Evolutionary conservation across 2,797 vertebrate genomes (phyloP), one percentile per base, ranked within the genome.

Genomic region (Myripristis murdjan): DNA sequence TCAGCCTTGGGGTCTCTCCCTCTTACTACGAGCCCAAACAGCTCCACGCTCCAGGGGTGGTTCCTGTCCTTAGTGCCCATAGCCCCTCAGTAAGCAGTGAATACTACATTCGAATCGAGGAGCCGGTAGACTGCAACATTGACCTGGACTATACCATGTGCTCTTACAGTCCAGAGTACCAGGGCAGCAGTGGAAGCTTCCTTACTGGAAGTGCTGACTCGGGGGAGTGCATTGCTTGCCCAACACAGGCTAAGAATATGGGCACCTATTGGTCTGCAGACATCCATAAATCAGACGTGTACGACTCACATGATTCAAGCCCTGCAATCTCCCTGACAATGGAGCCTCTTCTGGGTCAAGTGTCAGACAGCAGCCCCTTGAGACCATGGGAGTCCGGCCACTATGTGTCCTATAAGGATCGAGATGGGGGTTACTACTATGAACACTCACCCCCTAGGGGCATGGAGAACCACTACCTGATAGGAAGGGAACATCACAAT

Each of bases 101-200:
- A 80, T 99, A 98, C 82, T 99, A 97, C 85, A 98, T 99, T 84
- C 96, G 96, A 80, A 96, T 99, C 2, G 97, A 99, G 83, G 98
- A 98, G 61, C 95, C 96, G 0, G 88, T 91, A 37, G 95, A 96
- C 26, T 94, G 95, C 6, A 89, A 92, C 73, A 89, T 96, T 0
- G 95, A 96, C 41, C 91, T 93, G 0, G 96, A 98, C 77, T 97
- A 96, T 0, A 90, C 95, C 20, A 91, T 96, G 94, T 96, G 96
- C 57, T 62, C 92, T 81, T 96, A 96, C 79, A 95, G 96, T 80
- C 95, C 96, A 0, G 93, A 94, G 31, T 95, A 93, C 28, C 92
- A 88, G 11, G 92, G 79, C 16, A 94, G 92, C 79, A 93, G 70
- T 14, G 91, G 94, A 1, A 94, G 92, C 86, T 95, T 95, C 87